Evolutionary conservation across 2,797 vertebrate species (phyloP).

Genomic region (Buceros bicornis): DNA sequence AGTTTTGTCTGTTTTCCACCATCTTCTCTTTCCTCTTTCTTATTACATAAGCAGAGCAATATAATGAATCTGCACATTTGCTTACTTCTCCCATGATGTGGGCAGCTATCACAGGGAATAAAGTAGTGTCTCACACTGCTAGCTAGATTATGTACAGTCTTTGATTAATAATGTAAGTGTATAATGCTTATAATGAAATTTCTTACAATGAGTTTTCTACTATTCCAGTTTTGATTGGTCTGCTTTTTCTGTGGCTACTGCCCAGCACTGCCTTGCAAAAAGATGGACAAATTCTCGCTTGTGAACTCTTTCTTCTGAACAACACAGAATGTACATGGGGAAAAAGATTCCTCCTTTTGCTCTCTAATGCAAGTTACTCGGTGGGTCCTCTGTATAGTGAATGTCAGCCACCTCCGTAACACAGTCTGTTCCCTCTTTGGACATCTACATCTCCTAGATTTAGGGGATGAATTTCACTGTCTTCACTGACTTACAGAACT

Average conservation of each 20-base stretch:
- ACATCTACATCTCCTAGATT: not conserved
- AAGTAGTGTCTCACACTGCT: not conserved
- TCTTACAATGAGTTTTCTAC: not conserved
- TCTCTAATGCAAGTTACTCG: not conserved
- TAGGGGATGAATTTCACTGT: not conserved
- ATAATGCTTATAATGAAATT: not conserved
- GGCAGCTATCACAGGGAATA: not conserved
- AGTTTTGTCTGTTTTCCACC: not conserved
- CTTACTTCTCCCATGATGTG: not conserved
- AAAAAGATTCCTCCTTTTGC: not conserved
- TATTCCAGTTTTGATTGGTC: not conserved
- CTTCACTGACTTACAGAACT: not conserved
- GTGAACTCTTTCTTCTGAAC: not conserved
- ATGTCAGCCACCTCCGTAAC: not conserved
- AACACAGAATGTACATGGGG: not conserved
- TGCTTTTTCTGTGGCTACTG: not conserved
- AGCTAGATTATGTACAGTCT: not conserved
- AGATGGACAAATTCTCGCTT: not conserved
- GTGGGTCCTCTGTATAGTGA: not conserved
- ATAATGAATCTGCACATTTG: not conserved
- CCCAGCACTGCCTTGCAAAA: not conserved
- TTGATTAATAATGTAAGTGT: not conserved
- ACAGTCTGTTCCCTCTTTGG: not conserved
- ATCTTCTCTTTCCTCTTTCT: not conserved
- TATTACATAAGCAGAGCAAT: not conserved